Conservation (phyloP, 1,140 invertebrate genomes). For the Drosophila pallidifrons region DNA sequence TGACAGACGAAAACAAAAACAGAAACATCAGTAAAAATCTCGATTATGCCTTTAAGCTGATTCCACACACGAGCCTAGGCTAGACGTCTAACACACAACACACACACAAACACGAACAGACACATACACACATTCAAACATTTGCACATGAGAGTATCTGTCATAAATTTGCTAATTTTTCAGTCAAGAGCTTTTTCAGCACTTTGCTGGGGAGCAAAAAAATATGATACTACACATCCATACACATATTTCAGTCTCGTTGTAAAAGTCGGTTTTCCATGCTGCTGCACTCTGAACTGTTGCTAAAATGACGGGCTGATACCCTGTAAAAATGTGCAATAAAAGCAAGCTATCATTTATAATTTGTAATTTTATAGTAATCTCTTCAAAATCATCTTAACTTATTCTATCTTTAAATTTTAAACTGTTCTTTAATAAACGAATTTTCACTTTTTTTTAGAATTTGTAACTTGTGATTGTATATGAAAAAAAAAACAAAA, state of each 20-base stretch:
- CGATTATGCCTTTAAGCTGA: slow-evolving; percentile 17
- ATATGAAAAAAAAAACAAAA: too few species aligned
- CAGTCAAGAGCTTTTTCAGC: slow-evolving; percentile 69
- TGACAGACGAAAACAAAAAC: slow-evolving; percentile 34
- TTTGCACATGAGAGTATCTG: slow-evolving; percentile 18
- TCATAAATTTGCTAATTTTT: slow-evolving; percentile 19
- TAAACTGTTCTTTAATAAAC: too few species aligned
- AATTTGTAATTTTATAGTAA: too few species aligned
- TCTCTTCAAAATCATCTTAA: too few species aligned
- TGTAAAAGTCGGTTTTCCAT: slow-evolving; percentile 27
- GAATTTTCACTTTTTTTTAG: too few species aligned
- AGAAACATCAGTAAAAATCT: slow-evolving; percentile 37
- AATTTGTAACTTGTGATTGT: too few species aligned
- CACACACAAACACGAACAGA: not conserved
- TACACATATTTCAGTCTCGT: slow-evolving; percentile 30
- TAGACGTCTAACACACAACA: slow-evolving; percentile 22
- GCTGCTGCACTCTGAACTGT: not conserved
- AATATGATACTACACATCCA: slow-evolving; percentile 48
- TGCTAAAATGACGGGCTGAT: not conserved
- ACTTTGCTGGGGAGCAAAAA: slow-evolving; percentile 24
- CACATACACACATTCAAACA: slow-evolving; percentile 29
- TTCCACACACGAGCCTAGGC: slow-evolving; percentile 66
- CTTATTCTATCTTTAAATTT: too few species aligned
- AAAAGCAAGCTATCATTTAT: not conserved
- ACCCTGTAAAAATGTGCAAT: slow-evolving; percentile 2